Base-by-base conservation (phyloP, 1,140 invertebrate species). In the Macrobrachium nipponense region DNA sequence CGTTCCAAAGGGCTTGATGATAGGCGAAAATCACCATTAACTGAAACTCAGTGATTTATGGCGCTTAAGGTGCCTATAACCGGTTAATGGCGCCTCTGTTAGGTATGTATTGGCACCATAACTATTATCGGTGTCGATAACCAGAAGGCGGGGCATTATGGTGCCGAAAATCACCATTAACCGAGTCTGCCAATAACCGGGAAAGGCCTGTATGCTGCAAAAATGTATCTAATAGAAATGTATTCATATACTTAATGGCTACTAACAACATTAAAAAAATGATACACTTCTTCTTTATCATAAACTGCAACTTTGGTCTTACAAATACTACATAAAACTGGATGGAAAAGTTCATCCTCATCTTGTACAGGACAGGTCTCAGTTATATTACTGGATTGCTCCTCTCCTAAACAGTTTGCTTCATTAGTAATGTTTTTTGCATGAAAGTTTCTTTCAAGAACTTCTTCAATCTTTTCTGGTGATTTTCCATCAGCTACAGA, bases 241-340 rank as follows among this genome's bases (percentile, higher is more conserved):
- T n/a, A 51, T 27, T 43, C 51, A 73, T 72, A 85, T 61, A 88
- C 27, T 81, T 87, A 86, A 90, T 92, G 92, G 89, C 93, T 94
- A n/a, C 92, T 90, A n/a, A 94, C 88, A 36, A 94, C 92, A 91
- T 94, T 94, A 88, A 94, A 94, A 90, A 94, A 94, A 89, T 94
- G 94, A 90, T 93, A 94, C 12, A 94, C 91, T 91, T 94, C 94
- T 64, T 94, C 93, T 43, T 89, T 89, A 90, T 94, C 94, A 91
- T 91, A 92, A 7, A 94, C 92, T 20, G 92, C 94, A 23, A 94
- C 92, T 89, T 94, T 92, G 6, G 94, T 94, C 51, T 92, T 92
- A 90, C 94, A 94, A 36, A 92, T 90, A 62, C 88, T 89, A 91
- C 94, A 94, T 62, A 90, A 91, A 2, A 94, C 94, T 59, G 94